phyloP scores from a whole-genome alignment of 2,113 vertebrate genomes.

The Numida meleagris region DNA sequence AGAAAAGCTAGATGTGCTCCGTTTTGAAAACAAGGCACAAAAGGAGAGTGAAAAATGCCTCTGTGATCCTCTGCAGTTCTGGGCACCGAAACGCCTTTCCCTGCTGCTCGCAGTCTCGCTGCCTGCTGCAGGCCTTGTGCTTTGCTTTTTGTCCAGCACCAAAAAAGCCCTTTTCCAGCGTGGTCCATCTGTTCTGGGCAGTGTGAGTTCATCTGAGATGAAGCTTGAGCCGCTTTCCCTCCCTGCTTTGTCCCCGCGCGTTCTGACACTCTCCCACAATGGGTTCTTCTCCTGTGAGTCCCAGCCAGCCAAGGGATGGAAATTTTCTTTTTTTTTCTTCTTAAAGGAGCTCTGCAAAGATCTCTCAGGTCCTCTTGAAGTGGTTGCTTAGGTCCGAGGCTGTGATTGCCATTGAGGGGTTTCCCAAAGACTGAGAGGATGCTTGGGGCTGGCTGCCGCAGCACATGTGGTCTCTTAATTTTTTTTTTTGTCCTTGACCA shows the following conservation, averaged over 20 bases:
- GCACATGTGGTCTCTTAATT: neutral
- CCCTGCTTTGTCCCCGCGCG: neutral
- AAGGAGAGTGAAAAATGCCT: neutral
- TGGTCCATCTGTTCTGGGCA: neutral
- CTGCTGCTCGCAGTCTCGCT: fast-evolving
- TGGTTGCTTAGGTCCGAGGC: neutral
- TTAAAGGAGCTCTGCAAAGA: neutral
- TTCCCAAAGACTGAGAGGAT: neutral
- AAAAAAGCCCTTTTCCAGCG: neutral
- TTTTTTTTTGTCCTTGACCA: neutral
- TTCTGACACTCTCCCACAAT: neutral
- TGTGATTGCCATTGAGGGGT: neutral
- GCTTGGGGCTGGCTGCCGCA: neutral
- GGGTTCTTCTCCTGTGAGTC: neutral
- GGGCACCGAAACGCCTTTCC: neutral
- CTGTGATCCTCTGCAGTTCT: neutral
- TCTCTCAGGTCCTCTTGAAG: neutral
- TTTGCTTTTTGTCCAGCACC: neutral
- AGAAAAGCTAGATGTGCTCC: neutral
- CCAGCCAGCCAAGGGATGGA: neutral
- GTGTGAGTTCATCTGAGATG: neutral
- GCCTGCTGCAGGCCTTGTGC: neutral
- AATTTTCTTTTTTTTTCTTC: neutral
- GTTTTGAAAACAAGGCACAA: neutral
- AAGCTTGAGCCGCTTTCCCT: neutral